Base-by-base conservation (phyloP, 92 coral and sea anemone genomes). In the Epizoanthus fatuus region DNA sequence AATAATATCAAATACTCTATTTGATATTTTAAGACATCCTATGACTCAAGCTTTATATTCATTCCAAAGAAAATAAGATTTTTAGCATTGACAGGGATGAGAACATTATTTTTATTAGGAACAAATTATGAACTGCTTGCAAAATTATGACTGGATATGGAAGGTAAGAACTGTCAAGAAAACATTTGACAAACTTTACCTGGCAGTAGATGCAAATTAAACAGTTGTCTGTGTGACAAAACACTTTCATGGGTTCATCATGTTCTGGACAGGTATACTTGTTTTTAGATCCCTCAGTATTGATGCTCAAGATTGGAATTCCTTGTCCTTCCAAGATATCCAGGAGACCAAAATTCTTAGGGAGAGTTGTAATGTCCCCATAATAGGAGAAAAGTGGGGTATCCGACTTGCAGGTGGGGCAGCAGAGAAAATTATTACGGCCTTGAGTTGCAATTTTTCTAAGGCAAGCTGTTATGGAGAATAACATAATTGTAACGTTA, bases 161-260 rank as follows among this genome's bases (percentile, higher is more conserved):
- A 2, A 68, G 9, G 14, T 0, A 1, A 12, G 9, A 49, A 49
- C 53, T 49, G 3, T 17, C 22, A 68, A 37, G 37, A 42, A 63
- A 8, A 14, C 75, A 44, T 5, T 71, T 49, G 5, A 54, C 56
- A 37, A 22, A 20, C 40, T 69, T 40, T 86, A 95, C 98, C 97
- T 95, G 97, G 49, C 98, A 95, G 75, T 95, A 95, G 67, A 95
- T 95, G 72, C 98, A 95, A 49, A 95, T 92, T 65, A 95, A 91
- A 65, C 95, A 90, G 75, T 92, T 84, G 73, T 93, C 97, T 19
- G 97, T 93, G 75, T 91, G 91, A 49, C 98, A 95, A 45, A 84
- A 95, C 7, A 95, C 98, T 68, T 95, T 95, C 93, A 95, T 85
- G 10, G 93, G 91, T 52, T 95, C 98, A 42, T 95, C 98, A 85